phyloP scores from a whole-genome alignment of 37 sponge, comb jelly and placozoan genomes.

The Chondrosia reniformis region DNA sequence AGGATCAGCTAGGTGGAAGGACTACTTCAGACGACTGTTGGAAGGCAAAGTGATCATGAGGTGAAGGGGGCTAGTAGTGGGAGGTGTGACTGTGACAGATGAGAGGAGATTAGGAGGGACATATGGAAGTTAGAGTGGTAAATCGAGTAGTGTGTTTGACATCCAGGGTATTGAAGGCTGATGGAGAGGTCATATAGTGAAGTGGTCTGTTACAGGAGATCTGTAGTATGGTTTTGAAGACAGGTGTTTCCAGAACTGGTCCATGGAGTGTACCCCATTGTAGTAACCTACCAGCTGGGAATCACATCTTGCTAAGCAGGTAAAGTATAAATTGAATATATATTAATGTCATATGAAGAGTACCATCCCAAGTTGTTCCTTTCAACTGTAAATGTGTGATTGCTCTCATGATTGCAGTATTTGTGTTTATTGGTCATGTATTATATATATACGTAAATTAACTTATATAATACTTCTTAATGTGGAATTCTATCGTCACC shows the following conservation, averaged over 20 bases:
- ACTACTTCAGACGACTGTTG: neutral
- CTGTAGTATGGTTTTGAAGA: neutral
- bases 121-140: neutral
- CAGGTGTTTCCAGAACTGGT: neutral
- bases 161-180: neutral
- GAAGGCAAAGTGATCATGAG: neutral
- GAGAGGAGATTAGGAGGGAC: neutral
- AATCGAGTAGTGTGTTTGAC: neutral
- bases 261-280: neutral
- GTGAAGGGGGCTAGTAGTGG: neutral
- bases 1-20: neutral
- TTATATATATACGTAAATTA: too few relatives aligned
- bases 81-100: neutral
- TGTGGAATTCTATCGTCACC: too few relatives aligned
- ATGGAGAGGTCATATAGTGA: neutral
- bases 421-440: too few relatives aligned
- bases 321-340: too few relatives aligned
- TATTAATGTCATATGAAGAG: too few relatives aligned
- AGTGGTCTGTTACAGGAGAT: neutral
- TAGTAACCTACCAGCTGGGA: too few relatives aligned
- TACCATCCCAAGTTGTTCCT: too few relatives aligned
- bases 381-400: too few relatives aligned
- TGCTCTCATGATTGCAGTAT: too few relatives aligned
- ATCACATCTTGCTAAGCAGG: too few relatives aligned
- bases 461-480: too few relatives aligned